phyloP scores from a whole-genome alignment of 2,113 vertebrate species.

The Sinocyclocheilus grahami region DNA sequence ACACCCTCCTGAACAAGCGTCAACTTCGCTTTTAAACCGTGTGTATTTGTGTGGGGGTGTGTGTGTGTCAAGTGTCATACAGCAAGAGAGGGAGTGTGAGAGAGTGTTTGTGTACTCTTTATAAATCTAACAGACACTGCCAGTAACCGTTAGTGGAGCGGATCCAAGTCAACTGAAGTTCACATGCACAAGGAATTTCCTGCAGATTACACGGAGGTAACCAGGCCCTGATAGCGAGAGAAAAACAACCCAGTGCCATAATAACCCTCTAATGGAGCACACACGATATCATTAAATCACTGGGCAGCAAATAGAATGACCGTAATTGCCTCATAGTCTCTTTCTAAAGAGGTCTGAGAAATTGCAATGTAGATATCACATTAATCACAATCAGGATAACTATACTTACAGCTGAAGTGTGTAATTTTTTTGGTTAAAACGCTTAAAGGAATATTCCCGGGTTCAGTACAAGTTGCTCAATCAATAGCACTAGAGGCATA shows the following conservation, averaged over 20 bases:
- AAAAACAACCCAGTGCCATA: conserved; percentile 66
- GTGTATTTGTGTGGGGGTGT: conserved; percentile 52
- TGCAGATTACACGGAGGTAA: conserved; percentile 72
- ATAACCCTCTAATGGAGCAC: conserved; percentile 58
- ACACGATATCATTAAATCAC: conserved; percentile 53
- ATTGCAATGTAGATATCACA: background rate
- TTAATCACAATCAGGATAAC: conserved; percentile 26
- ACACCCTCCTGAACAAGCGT: conserved; percentile 48
- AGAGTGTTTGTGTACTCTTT: background rate
- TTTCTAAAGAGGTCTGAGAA: background rate
- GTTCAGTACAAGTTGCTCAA: background rate
- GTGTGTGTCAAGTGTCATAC: conserved; percentile 15
- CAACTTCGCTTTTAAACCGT: conserved; percentile 25
- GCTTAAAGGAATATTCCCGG: background rate
- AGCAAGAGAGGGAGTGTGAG: background rate
- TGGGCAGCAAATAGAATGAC: conserved; percentile 39
- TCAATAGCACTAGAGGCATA: background rate
- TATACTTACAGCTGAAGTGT: conserved; percentile 7
- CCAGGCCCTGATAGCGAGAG: conserved; percentile 62
- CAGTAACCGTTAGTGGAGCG: conserved; percentile 65
- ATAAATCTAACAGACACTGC: conserved; percentile 59
- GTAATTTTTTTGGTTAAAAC: background rate
- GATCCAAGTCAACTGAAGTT: conserved; percentile 68
- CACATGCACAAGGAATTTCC: conserved; percentile 76
- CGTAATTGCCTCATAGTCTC: background rate